A percentile compares a stretch with the other conserved stretches of the same genome.
phyloP scores from a whole-genome alignment of 1,140 invertebrate species.

The Trichogramma pretiosum region DNA sequence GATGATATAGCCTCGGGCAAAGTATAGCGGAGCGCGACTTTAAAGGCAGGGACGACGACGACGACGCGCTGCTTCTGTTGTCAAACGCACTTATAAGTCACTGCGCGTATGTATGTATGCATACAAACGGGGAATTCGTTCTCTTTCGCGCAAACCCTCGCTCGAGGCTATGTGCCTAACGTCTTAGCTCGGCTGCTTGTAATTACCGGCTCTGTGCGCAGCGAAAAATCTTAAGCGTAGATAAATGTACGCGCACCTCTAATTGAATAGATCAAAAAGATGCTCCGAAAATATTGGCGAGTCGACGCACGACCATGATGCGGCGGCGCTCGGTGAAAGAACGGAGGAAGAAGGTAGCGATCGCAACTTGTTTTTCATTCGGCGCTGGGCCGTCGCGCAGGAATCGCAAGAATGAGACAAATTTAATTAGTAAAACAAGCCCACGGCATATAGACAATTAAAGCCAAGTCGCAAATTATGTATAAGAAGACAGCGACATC shows the following conservation, averaged over 20 bases:
- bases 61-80: constrained; percentile 43
- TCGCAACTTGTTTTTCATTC: too few relatives aligned
- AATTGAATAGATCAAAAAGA: too few relatives aligned
- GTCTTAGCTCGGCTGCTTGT: constrained; percentile 37
- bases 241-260: too few relatives aligned
- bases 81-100: constrained; percentile 46
- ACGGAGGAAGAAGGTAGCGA: too few relatives aligned
- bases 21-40: constrained; percentile 20
- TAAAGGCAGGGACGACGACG: constrained; percentile 30
- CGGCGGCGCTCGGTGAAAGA: too few relatives aligned
- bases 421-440: constrained; percentile 38
- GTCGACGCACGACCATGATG: too few relatives aligned
- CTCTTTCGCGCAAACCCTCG: constrained; percentile 27
- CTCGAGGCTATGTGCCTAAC: constrained; percentile 36
- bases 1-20: constrained; percentile 27
- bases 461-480: constrained; percentile 16
- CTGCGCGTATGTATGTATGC: too few relatives aligned
- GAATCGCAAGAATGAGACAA: constrained; percentile 16
- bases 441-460: constrained; percentile 15
- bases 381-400: too few relatives aligned
- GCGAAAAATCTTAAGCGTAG: too few relatives aligned
- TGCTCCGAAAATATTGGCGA: too few relatives aligned
- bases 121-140: constrained; percentile 45
- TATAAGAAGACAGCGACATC: constrained; percentile 35
- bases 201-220: constrained; percentile 41